Base-by-base conservation (phyloP, 2,113 vertebrate species). In the Oophaga pumilio region DNA sequence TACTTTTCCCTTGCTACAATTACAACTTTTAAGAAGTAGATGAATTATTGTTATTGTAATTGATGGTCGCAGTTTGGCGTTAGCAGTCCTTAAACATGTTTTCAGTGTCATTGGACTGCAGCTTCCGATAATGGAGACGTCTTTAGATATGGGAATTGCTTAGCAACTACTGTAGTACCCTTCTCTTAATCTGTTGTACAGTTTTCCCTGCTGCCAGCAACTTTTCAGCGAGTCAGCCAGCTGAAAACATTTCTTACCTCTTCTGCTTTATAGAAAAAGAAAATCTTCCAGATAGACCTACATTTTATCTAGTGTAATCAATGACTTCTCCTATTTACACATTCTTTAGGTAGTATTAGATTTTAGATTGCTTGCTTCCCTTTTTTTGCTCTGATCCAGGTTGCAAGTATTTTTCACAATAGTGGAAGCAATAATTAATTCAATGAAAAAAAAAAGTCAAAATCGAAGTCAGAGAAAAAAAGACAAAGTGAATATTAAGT, bases 91-190 rank as follows among this genome's bases (percentile, higher is more conserved):
- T 50, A 86, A 53, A 50, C 74, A 24, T 86, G 59, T 66, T 77
- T 56, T 73, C 69, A 86, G 66, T 86, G 76, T 80, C 85, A 86
- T 60, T 22, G 76, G 62, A 57, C 62, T 69, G 76, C 85, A 80
- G 20, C 62, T 85, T 59, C 24, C 69, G 22, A 79, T 52, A 26
- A 78, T 80, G 79, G 52, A 80, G 60, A 87, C 53, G 13, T 87
- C 76, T 79, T 87, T 81, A 80, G 85, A 87, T 52, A 20, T 81
- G 66, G 22, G 85, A 81, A 87, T 87, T 87, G 85, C 85, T 81
- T 87, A 87, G 85, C 85, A 87, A 87, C 85, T n/a, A n/a, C n/a
- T n/a, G n/a, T 87, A 60, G 43, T 73, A 60, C n/a, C 62, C 80
- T 73, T 73, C 76, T 79, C 77, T 73, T 80, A 26, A 81, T 87